Base-by-base conservation (phyloP, 2,797 vertebrate species). In the Poecilia picta region DNA sequence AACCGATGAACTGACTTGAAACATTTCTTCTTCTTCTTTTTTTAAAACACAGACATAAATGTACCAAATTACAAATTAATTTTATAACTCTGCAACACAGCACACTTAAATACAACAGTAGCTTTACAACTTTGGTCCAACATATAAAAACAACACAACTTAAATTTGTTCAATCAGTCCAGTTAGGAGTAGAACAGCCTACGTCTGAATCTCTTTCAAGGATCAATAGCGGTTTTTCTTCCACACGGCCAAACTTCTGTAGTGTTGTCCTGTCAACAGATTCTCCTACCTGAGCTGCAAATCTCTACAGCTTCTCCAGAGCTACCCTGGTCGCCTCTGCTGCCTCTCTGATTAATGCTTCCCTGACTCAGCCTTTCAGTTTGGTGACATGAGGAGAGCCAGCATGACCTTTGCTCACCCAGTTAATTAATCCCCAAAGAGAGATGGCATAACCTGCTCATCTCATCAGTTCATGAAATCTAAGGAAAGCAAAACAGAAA, bases 401-500 rank as follows among this genome's bases (percentile, higher is more conserved):
- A 25, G 64, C 64, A 68, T 68, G 36, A 41, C 64, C 36, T 68
- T 68, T 66, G 7, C 36, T 23, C 20, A 23, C 36, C 36, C 64
- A 23, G 36, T 39, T 23, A 41, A 66, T 41, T 39, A 66, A 39
- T 68, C 64, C 64, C 64, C 36, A 25, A 39, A 2, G 64, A 68
- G 64, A 25, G 31, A 68, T 68, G 36, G 2, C 36, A 66, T 23
- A 39, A 66, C 33, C 33, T 66, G 16, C 20, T 66, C 16, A 66
- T 8, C 11, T 64, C 33, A 3, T 64, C 16, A 64, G 59, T 64
- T 7, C 6, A 16, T 36, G 15, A 33, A 64, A 64, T 36, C 62
- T 20, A 36, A 64, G 33, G 15, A 64, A 64, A 36, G 18, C 5
- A 59, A 74, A 85, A 15, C 31, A 53, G 47, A 66, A 76, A 72